Evolutionary conservation across 1,140 invertebrate genomes (phyloP).

Genomic region (Macrosteles quadrilineatus): DNA sequence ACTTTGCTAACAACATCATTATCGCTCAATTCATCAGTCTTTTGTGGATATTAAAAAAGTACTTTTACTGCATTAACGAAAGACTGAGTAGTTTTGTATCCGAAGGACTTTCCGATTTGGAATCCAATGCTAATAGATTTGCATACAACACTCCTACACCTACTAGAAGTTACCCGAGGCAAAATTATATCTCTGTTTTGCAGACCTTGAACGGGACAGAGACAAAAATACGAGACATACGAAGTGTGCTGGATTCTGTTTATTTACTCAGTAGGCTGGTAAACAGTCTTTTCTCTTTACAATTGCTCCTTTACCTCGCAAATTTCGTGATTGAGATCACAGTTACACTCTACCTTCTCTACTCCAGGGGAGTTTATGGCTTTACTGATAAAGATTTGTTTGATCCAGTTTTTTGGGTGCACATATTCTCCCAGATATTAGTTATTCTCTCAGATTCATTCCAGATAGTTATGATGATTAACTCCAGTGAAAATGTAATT

Average conservation of each 20-base stretch:
- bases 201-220: too few relatives aligned
- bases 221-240: neutral
- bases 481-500: neutral
- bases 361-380: neutral
- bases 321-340: slow-evolving; percentile 11
- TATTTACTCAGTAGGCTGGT: neutral
- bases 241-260: neutral
- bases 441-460: slow-evolving; percentile 5
- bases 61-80: neutral
- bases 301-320: neutral
- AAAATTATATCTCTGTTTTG: too few relatives aligned
- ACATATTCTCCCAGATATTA: neutral
- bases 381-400: neutral
- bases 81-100: neutral
- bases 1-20: neutral
- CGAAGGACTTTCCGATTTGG: neutral
- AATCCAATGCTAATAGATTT: neutral
- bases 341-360: slow-evolving; percentile 10
- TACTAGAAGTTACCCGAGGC: too few relatives aligned
- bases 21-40: neutral
- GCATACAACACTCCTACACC: too few relatives aligned
- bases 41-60: slow-evolving; percentile 1
- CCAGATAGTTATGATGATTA: slow-evolving; percentile 3
- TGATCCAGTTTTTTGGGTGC: neutral
- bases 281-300: slow-evolving; percentile 3